Evolutionary conservation across 1,140 invertebrate species (phyloP), one percentile per base, ranked within the genome.

Genomic region (Lepidostoma basale): DNA sequence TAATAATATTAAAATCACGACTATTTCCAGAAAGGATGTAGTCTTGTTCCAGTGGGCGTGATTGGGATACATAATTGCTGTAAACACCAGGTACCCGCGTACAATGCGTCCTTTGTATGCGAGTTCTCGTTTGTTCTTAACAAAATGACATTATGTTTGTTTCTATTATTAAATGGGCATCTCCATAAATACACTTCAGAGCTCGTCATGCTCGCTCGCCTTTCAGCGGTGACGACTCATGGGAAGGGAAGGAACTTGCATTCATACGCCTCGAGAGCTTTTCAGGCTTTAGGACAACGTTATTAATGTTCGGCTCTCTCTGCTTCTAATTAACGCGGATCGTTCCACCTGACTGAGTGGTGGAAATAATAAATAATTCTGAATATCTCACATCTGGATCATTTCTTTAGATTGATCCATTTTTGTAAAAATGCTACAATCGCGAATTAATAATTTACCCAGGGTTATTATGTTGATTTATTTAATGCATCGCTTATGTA

Each of bases 31-130:
- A 33, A 33, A 36, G 52, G 52, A 56, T 56, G 14, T 56, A 33
- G 52, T 56, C 52, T 56, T 6, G 52, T 56, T 56, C 28, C 52
- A 56, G 52, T 33, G 22, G 52, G 52, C 52, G 52, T 56, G 52
- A 56, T 56, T 22, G 52, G 52, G 52, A 39, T 56, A 22, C 22
- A 36, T 56, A 56, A 56, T 56, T 56, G 6, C 52, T 22, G 52
- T 20, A 56, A 56, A 33, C 52, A 56, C 49, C 26, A 8, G 16
- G 49, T 16, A 54, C 49, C 16, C 26, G 14, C 52, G 33, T 14
- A 56, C 52, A 56, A 56, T 56, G 28, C 52, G 14, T 20, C 28
- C 52, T 56, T 56, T 56, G 52, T 56, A 56, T 56, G 52, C 52
- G 36, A 33, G 52, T 36, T 56, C 36, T 56, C 52, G 28, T 56